phyloP scores from a whole-genome alignment of 1,140 invertebrate species.

The Drosophila biarmipes region DNA sequence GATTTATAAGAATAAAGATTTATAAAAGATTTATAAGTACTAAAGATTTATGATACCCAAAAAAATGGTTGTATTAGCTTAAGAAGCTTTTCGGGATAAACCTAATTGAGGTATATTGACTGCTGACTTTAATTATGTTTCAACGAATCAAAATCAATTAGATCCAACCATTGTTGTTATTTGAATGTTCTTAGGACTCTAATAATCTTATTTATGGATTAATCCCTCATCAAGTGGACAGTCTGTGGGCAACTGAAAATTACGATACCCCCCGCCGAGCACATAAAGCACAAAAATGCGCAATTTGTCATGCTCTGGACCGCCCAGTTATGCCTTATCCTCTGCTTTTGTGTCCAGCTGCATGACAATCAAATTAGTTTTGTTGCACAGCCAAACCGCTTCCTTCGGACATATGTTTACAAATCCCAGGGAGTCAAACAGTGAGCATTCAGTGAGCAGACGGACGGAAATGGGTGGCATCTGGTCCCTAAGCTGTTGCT shows the following conservation, averaged over 20 bases:
- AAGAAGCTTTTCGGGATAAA: neutral
- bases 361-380: conserved; percentile 52
- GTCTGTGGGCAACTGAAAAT: neutral
- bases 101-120: too few species aligned
- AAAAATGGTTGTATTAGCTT: too few species aligned
- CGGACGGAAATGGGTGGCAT: neutral
- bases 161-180: neutral
- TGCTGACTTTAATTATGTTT: too few species aligned
- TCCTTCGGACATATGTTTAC: conserved; percentile 33
- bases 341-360: conserved; percentile 23
- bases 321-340: conserved; percentile 23
- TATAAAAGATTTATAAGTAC: neutral
- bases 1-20: neutral
- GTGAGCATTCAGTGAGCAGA: conserved; percentile 5
- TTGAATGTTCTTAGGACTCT: neutral
- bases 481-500: conserved; percentile 42
- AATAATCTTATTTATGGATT: conserved; percentile 3
- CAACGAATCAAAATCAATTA: too few species aligned
- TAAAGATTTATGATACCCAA: too few species aligned
- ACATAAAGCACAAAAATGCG: conserved; percentile 35
- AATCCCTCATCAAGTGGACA: neutral
- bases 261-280: conserved; percentile 6
- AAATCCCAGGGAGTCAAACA: conserved; percentile 20
- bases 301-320: conserved; percentile 34
- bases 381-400: conserved; percentile 33